Evolutionary conservation across 2,113 vertebrate genomes (phyloP), one percentile per base, ranked within the genome.

Genomic region (Tachuris rubrigastra): DNA sequence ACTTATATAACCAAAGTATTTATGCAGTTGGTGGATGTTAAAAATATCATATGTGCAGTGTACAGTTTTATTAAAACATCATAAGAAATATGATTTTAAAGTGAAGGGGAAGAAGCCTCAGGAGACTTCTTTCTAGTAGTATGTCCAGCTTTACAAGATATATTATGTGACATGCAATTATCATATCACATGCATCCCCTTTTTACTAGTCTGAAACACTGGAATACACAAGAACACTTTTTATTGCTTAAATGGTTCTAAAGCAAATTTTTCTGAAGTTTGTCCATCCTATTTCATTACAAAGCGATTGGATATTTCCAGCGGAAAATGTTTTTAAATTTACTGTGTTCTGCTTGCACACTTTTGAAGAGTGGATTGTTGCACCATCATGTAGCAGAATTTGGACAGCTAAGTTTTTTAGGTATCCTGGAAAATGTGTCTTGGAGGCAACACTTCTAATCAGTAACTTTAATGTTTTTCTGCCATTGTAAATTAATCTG

Each of bases 21-120:
- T 90, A 56, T 93, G 60, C 75, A 95, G 85, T 93, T 47, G n/a
- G 28, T 86, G 63, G 22, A 74, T 86, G 79, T 83, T 93, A 93
- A 93, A 96, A 93, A 91, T 87, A 73, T 69, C 30, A 71, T 74
- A 82, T 41, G 27, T 84, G 59, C 12, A 76, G 62, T 33, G 42
- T 74, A 76, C 18, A 71, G 2, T 66, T 85, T 81, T 59, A 84
- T 80, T 76, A 90, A 96, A 86, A 85, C n/a, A 85, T 82, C 67
- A 88, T 85, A 95, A 82, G 31, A 94, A 95, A 84, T 35, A 66
- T 14, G 33, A 73, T 58, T 91, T 79, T 62, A 16, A 87, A 92
- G 9, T 52, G 39, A 22, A 72, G 47, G 22, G 22, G 7, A 10
- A 77, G 52, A 90, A 83, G 47, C 8, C 13, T 71, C 50, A 22